These are phyloP conservation scores for Rostratula benghalensis DNA, from an alignment of 2,113 vertebrate genomes.

Conservation along the genomic window DNA sequence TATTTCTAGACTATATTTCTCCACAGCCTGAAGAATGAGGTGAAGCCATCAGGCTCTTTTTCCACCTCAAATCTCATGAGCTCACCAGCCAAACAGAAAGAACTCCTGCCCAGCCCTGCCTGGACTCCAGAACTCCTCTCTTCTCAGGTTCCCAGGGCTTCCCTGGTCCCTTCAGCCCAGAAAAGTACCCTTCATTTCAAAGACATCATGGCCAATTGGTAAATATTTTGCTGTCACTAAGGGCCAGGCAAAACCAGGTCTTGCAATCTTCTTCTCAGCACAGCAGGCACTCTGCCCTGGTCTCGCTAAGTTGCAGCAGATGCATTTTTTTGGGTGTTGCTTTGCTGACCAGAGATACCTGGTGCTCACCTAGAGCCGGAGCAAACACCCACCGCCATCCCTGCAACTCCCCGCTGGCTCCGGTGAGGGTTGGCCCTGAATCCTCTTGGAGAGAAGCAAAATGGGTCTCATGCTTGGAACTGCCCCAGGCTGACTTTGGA, in stretches of 20 bases:
- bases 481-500: accelerated
- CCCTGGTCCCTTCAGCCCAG: neutral
- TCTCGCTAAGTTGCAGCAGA: accelerated
- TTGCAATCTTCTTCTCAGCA: neutral
- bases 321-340: neutral
- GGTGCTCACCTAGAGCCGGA: neutral
- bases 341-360: neutral
- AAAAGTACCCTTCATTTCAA: neutral
- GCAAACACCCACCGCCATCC: accelerated
- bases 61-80: neutral
- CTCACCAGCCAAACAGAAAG: neutral
- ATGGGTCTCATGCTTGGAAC: accelerated
- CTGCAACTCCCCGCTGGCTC: accelerated
- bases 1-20: neutral
- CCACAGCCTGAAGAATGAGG: neutral
- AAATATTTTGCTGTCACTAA: neutral
- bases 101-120: neutral
- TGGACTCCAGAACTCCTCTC: accelerated
- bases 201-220: neutral
- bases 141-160: neutral
- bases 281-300: neutral
- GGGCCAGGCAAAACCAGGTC: neutral
- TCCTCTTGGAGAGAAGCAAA: neutral
- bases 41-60: neutral
- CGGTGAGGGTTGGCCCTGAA: accelerated